Evolutionary conservation across 1,140 invertebrate species (phyloP).

Genomic region (Scaptomyza hsui): DNA sequence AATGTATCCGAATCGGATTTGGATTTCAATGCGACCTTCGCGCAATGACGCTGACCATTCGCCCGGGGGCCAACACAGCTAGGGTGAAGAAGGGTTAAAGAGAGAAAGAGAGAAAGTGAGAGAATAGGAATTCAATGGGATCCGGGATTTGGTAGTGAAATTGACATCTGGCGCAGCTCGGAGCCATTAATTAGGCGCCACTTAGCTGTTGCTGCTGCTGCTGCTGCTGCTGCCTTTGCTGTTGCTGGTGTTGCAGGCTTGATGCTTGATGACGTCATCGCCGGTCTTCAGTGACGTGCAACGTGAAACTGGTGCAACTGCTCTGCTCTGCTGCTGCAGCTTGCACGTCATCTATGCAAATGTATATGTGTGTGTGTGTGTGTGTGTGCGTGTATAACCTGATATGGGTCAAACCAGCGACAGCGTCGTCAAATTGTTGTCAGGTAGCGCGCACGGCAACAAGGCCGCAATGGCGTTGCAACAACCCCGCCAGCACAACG

Average conservation of each 20-base stretch:
- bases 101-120: too few relatives aligned
- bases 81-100: too few relatives aligned
- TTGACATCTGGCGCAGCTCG: background rate
- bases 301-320: conserved; percentile 49
- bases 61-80: too few relatives aligned
- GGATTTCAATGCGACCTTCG: too few relatives aligned
- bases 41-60: too few relatives aligned
- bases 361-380: conserved; percentile 9
- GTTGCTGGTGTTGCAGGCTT: background rate
- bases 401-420: conserved; percentile 58
- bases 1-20: too few relatives aligned
- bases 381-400: conserved; percentile 33
- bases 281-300: conserved; percentile 36
- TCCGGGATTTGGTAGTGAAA: background rate
- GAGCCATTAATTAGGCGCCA: conserved; percentile 18
- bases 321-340: conserved; percentile 6
- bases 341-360: conserved; percentile 28
- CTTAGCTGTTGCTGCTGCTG: conserved; percentile 9
- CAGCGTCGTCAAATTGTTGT: conserved; percentile 60
- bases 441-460: conserved; percentile 52
- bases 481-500: background rate
- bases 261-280: conserved; percentile 42
- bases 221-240: background rate
- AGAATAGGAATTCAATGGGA: background rate
- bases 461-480: conserved; percentile 53